Evolutionary conservation across 1,140 invertebrate genomes (phyloP), one percentile per base, ranked within the genome.

Genomic region (Metaphire vulgaris): DNA sequence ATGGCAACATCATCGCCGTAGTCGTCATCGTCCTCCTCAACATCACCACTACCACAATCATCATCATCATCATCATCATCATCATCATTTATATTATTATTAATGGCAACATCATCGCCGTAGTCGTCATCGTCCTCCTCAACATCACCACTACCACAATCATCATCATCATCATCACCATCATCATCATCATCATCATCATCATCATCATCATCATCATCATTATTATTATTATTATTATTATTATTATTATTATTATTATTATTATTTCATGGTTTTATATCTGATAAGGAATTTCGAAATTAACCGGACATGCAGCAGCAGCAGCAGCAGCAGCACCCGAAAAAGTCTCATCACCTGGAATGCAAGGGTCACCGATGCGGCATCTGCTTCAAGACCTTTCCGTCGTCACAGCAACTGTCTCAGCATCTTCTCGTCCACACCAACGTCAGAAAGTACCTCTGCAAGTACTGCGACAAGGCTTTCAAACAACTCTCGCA

Each of bases 401-500:
- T 98, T 89, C 93, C 92, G 83, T 95, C 93, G 83, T 97, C 97
- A 86, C 95, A 97, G 84, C 96, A 98, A 87, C 90, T 98, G 79
- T 94, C 96, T 15, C 96, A 98, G 88, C 96, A 98, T 86, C 96
- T 95, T 81, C 89, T 92, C 81, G 93, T 96, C 70, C 94, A 96
- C 86, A 94, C 93, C 32, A 94, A 93, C 65, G 94, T 82, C 69
- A 79, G 84, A 65, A 83, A 83, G 65, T 82, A 85, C 77, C 76
- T 80, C 32, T 98, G 96, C 87, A 93, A 97, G 87, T 97, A 97
- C 87, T 98, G 96, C 88, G 95, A 97, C 87, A 91, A 95, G 83
- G 96, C 98, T 87, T 99, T 99, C 88, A 99, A 97, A 72, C 97
- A 99, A 88, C 90, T 99, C 71, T 97, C 95, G 80, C 97, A 99